Evolutionary conservation across 1,140 invertebrate genomes (phyloP), one percentile per base, ranked within the genome.

Genomic region (Temnothorax nylanderi): DNA sequence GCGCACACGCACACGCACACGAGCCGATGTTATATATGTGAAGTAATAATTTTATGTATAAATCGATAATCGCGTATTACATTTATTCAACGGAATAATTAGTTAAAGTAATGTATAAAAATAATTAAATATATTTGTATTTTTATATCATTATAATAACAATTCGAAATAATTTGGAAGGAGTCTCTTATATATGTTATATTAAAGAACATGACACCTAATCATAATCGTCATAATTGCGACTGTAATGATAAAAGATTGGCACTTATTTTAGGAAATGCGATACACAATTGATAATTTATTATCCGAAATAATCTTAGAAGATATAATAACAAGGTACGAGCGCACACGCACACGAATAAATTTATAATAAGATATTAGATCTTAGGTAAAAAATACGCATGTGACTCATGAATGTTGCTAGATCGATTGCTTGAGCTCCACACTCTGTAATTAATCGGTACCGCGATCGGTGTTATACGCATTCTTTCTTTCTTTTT

Each of bases 311-410:
- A 58, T 58, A 16, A 26, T 58, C 34, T n/a, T 11, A 11, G 13
- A 58, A 54, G 49, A 74, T 18, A 10, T 44, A 76, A 60, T 76
- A 62, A 72, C 44, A 72, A 76, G 21, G n/a, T 32, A 26, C 3
- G 26, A 26, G 26, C 26, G 26, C 26, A 26, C 26, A 26, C 26
- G 26, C 26, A 0, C 26, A 26, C 26, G 47, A 75, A 56, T 44
- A 60, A 60, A 58, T 60, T 77, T 0, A 7, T 76, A 76, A 44
- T 21, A 26, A 18, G 7, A 26, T 13, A 44, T 16, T 49, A 41
- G 18, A 49, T 80, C 41, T 67, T 51, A 8, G 0, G 18, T 64
- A 0, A 78, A 16, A 64, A 47, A 65, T n/a, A 44, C 0, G 26
- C 13, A 44, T 44, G 16, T 18, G 13, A 32, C 5, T 47, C 47